A percentile compares a stretch with the other conserved stretches of the same genome.
Conservation (phyloP, 2,888 invertebrate species). For the Omphaloscelis lunosa region DNA sequence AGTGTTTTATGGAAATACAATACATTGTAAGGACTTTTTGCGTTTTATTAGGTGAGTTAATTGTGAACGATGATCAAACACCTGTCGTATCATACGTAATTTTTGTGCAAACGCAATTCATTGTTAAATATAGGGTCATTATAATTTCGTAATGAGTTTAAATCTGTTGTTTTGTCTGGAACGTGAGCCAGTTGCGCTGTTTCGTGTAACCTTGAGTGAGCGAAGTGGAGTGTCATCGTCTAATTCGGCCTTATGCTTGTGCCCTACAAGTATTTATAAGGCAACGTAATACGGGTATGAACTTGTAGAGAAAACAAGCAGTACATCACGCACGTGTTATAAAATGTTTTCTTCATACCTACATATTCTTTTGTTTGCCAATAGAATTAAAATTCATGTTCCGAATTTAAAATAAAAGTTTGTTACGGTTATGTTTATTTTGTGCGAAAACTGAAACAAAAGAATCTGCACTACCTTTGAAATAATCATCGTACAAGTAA, state of each 20-base stretch:
- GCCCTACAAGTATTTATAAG: constrained; percentile 67
- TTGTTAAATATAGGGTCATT: constrained; percentile 64
- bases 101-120: constrained; percentile 66
- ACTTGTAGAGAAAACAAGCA: constrained; percentile 38
- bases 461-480: not conserved
- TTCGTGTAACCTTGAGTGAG: constrained; percentile 79
- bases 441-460: constrained; percentile 11
- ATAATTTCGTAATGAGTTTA: constrained; percentile 65
- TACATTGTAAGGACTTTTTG: constrained; percentile 60
- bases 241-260: constrained; percentile 74
- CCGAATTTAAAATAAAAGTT: too few species aligned
- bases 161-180: constrained; percentile 62
- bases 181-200: constrained; percentile 70
- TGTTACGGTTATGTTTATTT: not conserved
- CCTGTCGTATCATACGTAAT: constrained; percentile 67
- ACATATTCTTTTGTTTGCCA: constrained; percentile 27
- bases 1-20: constrained; percentile 81
- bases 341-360: constrained; percentile 42
- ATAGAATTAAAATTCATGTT: not conserved
- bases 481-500: not conserved
- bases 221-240: constrained; percentile 76
- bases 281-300: constrained; percentile 52
- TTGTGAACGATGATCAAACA: constrained; percentile 64
- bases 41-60: constrained; percentile 78
- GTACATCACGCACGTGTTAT: constrained; percentile 47